Evolutionary conservation across 2,888 invertebrate genomes (phyloP), one percentile per base, ranked within the genome.

Genomic region (Tribolium freemani): DNA sequence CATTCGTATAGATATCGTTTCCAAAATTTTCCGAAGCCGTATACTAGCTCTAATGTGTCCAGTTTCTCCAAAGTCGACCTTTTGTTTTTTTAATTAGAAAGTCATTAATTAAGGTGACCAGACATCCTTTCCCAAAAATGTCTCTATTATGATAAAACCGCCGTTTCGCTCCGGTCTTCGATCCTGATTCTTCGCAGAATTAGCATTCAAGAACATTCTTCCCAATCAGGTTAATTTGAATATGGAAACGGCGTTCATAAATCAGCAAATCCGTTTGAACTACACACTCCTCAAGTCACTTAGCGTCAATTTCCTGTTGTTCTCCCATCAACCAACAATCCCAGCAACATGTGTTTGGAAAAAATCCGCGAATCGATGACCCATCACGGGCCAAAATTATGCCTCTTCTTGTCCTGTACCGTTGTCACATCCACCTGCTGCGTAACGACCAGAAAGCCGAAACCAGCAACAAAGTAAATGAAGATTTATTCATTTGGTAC

Each of bases 201-300:
- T 38, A 38, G 38, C 38, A 38, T 38, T 26, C 5, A 26, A 38
- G 31, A 6, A n/a, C 38, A 16, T 57, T 38, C 38, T 57, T 57
- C 44, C 45, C 45, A 58, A 58, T 58, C 57, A 20, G 8, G 44
- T 20, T 58, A 58, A 58, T 58, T 58, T 58, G 57, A 58, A 58
- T 58, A 58, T 58, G 8, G 44, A 10, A 56, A 44, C 57, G 8
- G n/a, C 44, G 44, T n/a, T 16, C 5, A 44, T 58, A 58, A 58
- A 45, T 45, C 45, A 44, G 56, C 56, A 38, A 16, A 16, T 16
- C 16, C 16, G 16, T 56, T 16, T 6, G 16, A 56, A 26, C 38
- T 45, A 45, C 57, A 58, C 57, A 45, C 13, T 44, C 20, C 20
- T 20, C 30, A 45, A 9, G 16, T 31, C 26, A 48, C 46, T 51